Conservation (phyloP, 2,888 invertebrate genomes). For the Apoda limacodes region DNA sequence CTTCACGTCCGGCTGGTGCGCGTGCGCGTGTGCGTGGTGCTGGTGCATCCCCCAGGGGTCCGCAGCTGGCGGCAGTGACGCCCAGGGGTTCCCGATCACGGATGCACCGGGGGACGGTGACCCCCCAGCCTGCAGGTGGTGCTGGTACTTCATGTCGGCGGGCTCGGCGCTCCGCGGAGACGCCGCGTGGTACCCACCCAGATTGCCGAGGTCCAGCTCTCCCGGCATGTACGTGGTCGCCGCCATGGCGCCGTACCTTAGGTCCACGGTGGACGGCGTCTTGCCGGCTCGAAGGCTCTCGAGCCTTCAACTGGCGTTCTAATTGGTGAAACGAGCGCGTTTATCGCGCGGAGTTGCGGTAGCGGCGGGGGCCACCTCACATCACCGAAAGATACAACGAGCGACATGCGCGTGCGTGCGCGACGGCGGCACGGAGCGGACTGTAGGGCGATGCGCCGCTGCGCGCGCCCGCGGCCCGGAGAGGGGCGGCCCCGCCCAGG, state of each 20-base stretch:
- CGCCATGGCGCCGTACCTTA: constrained; percentile 88
- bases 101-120: constrained; percentile 69
- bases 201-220: constrained; percentile 85
- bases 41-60: constrained; percentile 89
- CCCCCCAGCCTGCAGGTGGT: constrained; percentile 84
- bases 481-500: constrained; percentile 48
- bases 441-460: constrained; percentile 47
- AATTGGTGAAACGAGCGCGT: constrained; percentile 59
- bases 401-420: constrained; percentile 74
- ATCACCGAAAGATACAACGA: constrained; percentile 56
- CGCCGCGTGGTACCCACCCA: constrained; percentile 85
- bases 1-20: constrained; percentile 83
- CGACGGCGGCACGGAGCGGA: constrained; percentile 65
- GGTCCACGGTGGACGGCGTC: constrained; percentile 73
- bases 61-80: constrained; percentile 82
- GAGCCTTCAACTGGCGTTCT: constrained; percentile 66
- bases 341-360: constrained; percentile 56
- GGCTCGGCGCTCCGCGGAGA: constrained; percentile 90
- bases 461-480: constrained; percentile 49
- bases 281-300: constrained; percentile 71
- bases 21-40: constrained; percentile 78
- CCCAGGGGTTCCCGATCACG: constrained; percentile 82
- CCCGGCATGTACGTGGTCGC: constrained; percentile 96
- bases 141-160: constrained; percentile 96
- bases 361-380: constrained; percentile 68